These are phyloP conservation scores for Gallinago stenura DNA, from an alignment of 2,797 vertebrate genomes.

Conservation along the genomic window DNA sequence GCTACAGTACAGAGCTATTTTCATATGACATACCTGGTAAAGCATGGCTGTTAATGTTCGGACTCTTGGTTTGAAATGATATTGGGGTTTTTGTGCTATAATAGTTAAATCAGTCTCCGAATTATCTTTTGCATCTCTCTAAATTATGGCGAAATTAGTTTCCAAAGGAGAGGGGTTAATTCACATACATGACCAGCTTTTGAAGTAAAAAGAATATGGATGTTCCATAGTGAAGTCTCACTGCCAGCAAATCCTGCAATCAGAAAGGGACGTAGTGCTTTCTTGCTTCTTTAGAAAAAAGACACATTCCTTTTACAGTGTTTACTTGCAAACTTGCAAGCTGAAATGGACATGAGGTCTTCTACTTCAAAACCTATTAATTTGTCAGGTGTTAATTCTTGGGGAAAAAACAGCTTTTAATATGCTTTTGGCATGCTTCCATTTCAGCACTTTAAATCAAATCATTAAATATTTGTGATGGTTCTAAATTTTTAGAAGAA, in stretches of 20 bases:
- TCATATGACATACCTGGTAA: not conserved
- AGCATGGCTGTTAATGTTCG: not conserved
- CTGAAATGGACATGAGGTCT: not conserved
- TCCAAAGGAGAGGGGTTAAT: not conserved
- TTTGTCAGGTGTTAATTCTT: constrained; percentile 6
- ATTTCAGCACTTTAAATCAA: constrained; percentile 9
- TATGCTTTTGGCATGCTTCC: not conserved
- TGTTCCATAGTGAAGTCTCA: not conserved
- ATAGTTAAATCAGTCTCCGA: not conserved
- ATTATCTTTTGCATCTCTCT: not conserved
- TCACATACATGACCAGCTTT: not conserved
- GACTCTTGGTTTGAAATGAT: not conserved
- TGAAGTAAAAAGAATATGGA: not conserved
- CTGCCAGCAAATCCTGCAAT: not conserved
- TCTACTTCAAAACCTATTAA: not conserved
- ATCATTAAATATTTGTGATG: constrained; percentile 43
- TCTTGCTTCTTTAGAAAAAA: not conserved
- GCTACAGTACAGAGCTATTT: not conserved
- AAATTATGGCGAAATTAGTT: not conserved
- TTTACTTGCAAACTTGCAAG: not conserved
- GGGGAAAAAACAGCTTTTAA: not conserved
- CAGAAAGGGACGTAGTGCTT: not conserved
- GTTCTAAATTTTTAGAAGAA: constrained; percentile 11
- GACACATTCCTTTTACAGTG: not conserved
- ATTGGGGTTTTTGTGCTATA: not conserved